Conservation (phyloP, 2,113 vertebrate genomes). For the Casuarius casuarius region DNA sequence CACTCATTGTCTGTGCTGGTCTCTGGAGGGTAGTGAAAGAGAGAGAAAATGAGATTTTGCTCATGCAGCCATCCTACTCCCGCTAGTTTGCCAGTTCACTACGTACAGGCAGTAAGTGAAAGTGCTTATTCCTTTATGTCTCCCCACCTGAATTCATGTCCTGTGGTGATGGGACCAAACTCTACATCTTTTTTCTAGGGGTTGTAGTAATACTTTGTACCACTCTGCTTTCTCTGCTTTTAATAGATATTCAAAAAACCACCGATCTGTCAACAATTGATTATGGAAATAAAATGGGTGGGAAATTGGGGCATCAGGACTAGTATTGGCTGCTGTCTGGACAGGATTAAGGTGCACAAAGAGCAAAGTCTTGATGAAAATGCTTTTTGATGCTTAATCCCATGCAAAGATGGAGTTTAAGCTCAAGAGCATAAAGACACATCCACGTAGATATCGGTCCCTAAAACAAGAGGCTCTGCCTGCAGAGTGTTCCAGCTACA, state of each 20-base stretch:
- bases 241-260: neutral
- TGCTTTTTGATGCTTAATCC: constrained; percentile 9
- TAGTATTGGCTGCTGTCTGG: neutral
- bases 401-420: neutral
- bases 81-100: neutral
- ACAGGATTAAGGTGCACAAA: neutral
- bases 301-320: neutral
- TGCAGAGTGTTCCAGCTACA: neutral
- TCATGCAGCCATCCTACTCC: neutral
- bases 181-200: neutral
- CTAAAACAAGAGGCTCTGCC: neutral
- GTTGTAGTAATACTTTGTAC: neutral
- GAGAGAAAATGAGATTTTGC: neutral
- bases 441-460: neutral
- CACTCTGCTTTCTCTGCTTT: neutral
- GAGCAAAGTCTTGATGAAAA: constrained; percentile 32
- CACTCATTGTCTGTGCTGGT: neutral
- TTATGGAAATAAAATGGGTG: neutral
- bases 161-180: neutral
- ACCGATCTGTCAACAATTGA: neutral
- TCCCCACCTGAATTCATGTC: neutral
- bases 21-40: neutral
- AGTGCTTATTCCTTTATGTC: neutral
- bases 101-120: neutral
- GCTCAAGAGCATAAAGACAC: neutral